Conservation (phyloP, 2,113 vertebrate species). For the Leptobrachium ailaonicum region DNA sequence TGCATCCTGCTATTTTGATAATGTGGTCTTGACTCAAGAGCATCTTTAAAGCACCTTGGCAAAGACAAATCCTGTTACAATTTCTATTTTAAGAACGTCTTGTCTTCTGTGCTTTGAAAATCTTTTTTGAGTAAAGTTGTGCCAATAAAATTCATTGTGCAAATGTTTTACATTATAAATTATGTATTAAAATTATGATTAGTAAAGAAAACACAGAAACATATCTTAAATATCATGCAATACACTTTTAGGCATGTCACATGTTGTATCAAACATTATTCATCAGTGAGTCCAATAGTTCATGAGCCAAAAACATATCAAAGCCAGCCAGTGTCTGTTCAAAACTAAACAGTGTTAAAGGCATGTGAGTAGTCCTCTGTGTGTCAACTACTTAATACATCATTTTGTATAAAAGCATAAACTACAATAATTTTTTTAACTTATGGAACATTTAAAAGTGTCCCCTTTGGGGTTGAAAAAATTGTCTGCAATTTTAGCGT, state of each 20-base stretch:
- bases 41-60: neutral
- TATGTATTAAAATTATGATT: conserved; percentile 1
- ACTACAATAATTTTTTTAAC: neutral
- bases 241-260: neutral
- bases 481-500: too few species aligned
- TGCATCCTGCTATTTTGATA: too few species aligned
- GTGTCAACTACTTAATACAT: conserved; percentile 2
- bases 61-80: neutral
- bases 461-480: too few species aligned
- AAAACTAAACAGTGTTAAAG: conserved; percentile 8
- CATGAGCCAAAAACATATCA: conserved; percentile 15
- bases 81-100: neutral
- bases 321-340: neutral
- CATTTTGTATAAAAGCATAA: conserved; percentile 6
- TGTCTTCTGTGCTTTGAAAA: neutral
- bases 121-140: neutral
- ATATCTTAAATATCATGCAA: neutral
- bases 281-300: conserved; percentile 4
- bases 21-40: too few species aligned
- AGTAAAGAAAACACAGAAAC: neutral
- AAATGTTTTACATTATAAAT: neutral
- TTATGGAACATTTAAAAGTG: neutral
- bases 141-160: conserved; percentile 6
- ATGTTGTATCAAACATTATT: conserved; percentile 7
- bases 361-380: conserved; percentile 3